Conservation (phyloP, 2,113 vertebrate genomes). For the Suricata suricatta region DNA sequence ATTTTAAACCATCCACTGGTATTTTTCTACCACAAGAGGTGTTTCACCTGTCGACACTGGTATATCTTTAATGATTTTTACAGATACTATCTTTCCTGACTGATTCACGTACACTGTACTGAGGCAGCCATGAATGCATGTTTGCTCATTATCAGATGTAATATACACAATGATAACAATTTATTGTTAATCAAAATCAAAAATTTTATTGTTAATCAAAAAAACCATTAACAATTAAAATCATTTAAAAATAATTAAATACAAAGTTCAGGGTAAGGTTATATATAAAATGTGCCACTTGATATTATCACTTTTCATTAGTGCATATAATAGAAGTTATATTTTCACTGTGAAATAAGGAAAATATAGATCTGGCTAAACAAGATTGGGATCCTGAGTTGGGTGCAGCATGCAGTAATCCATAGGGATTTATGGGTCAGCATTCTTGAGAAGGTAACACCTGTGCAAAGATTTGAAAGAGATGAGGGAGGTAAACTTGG, state of each 20-base stretch:
- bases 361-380: background rate
- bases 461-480: background rate
- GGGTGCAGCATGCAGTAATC: background rate
- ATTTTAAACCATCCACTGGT: background rate
- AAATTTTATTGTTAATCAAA: background rate
- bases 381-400: background rate
- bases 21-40: background rate
- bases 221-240: background rate
- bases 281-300: background rate
- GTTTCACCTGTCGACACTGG: accelerated
- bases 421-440: background rate
- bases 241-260: background rate
- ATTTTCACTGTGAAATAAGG: background rate
- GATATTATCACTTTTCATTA: background rate
- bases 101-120: background rate
- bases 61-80: background rate
- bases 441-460: background rate
- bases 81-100: background rate
- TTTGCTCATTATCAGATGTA: background rate
- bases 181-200: background rate
- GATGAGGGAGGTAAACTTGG: background rate
- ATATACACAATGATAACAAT: background rate
- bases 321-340: background rate
- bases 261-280: background rate
- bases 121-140: background rate